Conservation (phyloP, 2,888 invertebrate genomes). For the Pyrochroa serraticornis region DNA sequence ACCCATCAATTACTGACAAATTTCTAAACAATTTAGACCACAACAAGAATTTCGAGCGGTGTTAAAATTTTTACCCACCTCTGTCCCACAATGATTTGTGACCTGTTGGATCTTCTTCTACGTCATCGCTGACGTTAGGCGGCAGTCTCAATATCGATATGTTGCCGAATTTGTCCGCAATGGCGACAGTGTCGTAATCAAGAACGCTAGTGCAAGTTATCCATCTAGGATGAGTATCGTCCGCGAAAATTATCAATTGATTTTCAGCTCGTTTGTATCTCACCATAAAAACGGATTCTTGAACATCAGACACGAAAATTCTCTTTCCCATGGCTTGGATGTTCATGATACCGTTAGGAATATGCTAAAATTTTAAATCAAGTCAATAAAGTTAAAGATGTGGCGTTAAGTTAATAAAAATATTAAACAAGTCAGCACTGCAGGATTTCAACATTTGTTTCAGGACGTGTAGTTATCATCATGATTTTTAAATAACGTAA, state of each 20-base stretch:
- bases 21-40: no score
- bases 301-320: constrained; percentile 93
- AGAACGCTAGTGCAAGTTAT: constrained; percentile 89
- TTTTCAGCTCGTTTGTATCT: constrained; percentile 95
- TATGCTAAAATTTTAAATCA: constrained; percentile 66
- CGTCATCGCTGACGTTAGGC: constrained; percentile 92
- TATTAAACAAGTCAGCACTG: constrained; percentile 47
- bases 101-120: constrained; percentile 99
- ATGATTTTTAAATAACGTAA: constrained; percentile 22
- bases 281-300: constrained; percentile 96
- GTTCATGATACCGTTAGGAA: constrained; percentile 92
- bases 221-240: constrained; percentile 97
- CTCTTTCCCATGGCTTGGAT: constrained; percentile 94
- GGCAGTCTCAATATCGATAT: constrained; percentile 84
- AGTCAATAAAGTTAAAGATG: neutral
- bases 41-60: no score
- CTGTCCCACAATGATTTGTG: constrained; percentile 97
- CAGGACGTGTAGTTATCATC: constrained; percentile 44
- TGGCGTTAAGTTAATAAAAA: neutral
- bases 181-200: constrained; percentile 96
- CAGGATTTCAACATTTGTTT: constrained; percentile 49
- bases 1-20: no score
- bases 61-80: no score
- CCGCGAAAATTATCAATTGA: constrained; percentile 96
- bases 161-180: constrained; percentile 98